These are phyloP conservation scores for Cyprinella venusta DNA, from an alignment of 2,797 vertebrate genomes.

Conservation along the genomic window DNA sequence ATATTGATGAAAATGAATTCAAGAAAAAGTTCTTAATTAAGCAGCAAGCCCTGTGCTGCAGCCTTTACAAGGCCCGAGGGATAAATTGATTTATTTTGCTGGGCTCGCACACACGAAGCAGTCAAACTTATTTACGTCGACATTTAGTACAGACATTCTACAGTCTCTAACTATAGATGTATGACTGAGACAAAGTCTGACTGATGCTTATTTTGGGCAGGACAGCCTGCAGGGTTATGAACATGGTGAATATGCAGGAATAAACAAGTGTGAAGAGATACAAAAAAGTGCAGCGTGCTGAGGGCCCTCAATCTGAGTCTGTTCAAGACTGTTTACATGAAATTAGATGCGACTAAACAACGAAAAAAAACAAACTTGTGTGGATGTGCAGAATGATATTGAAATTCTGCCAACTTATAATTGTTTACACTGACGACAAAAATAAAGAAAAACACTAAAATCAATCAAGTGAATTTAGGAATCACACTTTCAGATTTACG, in stretches of 20 bases:
- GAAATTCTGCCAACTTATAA: background rate
- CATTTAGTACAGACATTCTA: slow-evolving; percentile 4
- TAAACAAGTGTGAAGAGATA: slow-evolving; percentile 3
- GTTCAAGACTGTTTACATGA: background rate
- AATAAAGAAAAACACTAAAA: background rate
- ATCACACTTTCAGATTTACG: background rate
- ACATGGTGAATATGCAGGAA: background rate
- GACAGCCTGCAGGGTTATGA: background rate
- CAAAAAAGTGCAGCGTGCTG: background rate
- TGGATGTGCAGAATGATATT: background rate
- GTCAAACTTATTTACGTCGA: slow-evolving; percentile 32
- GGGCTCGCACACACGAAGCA: slow-evolving; percentile 1
- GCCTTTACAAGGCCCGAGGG: background rate
- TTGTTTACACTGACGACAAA: background rate
- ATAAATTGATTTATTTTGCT: slow-evolving; percentile 11
- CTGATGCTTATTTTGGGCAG: slow-evolving; percentile 14
- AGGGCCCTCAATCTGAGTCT: background rate
- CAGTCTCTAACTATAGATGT: slow-evolving; percentile 6
- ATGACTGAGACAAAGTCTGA: slow-evolving; percentile 14
- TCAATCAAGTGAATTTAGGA: background rate
- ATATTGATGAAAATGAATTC: slow-evolving; percentile 15
- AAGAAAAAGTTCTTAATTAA: slow-evolving; percentile 24
- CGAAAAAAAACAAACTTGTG: background rate
- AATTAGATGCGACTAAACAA: background rate
- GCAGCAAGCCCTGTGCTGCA: slow-evolving; percentile 9